Evolutionary conservation across 2,888 invertebrate species (phyloP), one percentile per base, ranked within the genome.

Genomic region (Eupithecia tripunctaria): DNA sequence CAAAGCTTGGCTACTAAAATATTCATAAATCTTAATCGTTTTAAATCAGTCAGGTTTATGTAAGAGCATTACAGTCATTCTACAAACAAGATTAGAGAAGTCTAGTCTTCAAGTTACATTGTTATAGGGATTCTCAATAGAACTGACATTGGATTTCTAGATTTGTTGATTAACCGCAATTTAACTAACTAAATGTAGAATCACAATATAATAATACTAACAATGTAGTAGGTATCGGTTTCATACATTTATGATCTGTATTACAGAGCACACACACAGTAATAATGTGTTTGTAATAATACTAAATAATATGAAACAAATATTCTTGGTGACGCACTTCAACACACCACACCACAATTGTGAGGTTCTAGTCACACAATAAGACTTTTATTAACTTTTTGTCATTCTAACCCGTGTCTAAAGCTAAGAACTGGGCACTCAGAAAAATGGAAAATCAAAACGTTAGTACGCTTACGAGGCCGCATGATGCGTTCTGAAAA

Each of bases 21-120:
- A 60, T 68, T 41, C 59, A 41, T 68, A 68, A 18, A 59, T 38
- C 63, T 36, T 36, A 77, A 79, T 73, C 67, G 77, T 78, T 84
- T 84, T 82, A 82, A 82, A 79, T 77, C 75, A 80, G 83, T 80
- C 79, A 78, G 81, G 79, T 73, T 82, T 80, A 79, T 79, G 78
- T 84, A 84, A 84, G 79, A 82, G 80, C 77, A 83, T 82, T 82
- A 82, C 18, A 77, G 73, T 79, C 76, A 73, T 79, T 80, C 78
- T 80, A 78, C 80, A 82, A 88, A 88, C 83, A 82, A 82, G 88
- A 88, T 88, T 88, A 86, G 70, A 74, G 75, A 70, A 73, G 75
- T 68, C 66, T 79, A 77, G 80, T 66, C 62, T 81, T 80, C 79
- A 82, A 78, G 79, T 80, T 75, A n/a, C 70, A 63, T 71, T n/a